phyloP scores from a whole-genome alignment of 2,797 vertebrate species.

The Melanogrammus aeglefinus region DNA sequence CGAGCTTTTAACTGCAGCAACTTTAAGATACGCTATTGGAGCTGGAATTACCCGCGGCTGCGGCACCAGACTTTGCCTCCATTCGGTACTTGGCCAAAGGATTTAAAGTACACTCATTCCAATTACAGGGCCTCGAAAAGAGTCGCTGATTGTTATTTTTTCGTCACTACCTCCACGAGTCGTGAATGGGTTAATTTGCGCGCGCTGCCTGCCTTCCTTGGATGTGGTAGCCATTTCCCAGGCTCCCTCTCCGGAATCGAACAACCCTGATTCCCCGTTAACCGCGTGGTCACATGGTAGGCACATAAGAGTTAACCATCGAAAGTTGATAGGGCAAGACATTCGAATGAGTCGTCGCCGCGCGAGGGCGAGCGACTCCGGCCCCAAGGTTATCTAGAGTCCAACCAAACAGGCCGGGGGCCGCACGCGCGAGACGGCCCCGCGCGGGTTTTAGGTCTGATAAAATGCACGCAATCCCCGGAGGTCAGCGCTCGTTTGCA shows the following conservation, averaged over 20 bases:
- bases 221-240: conserved; percentile 7
- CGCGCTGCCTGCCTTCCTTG: conserved; percentile 33
- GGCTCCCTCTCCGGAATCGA: background rate
- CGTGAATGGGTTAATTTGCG: background rate
- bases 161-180: background rate
- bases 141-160: background rate
- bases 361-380: conserved; percentile 8
- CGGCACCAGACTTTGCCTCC: no score
- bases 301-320: conserved; percentile 20
- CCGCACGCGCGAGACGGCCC: no score
- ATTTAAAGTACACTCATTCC: no score
- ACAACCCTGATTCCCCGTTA: conserved; percentile 31
- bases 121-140: no score
- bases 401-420: conserved; percentile 20
- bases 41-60: no score
- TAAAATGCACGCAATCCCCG: no score
- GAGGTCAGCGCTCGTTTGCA: no score
- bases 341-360: conserved; percentile 28
- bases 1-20: no score
- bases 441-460: no score
- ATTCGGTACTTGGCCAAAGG: no score
- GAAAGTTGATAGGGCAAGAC: conserved; percentile 46
- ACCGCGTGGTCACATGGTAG: conserved; percentile 22
- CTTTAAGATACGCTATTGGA: no score
- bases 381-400: conserved; percentile 31